These are phyloP conservation scores for Orthosia incerta DNA, from an alignment of 2,888 invertebrate species.

Conservation along the genomic window DNA sequence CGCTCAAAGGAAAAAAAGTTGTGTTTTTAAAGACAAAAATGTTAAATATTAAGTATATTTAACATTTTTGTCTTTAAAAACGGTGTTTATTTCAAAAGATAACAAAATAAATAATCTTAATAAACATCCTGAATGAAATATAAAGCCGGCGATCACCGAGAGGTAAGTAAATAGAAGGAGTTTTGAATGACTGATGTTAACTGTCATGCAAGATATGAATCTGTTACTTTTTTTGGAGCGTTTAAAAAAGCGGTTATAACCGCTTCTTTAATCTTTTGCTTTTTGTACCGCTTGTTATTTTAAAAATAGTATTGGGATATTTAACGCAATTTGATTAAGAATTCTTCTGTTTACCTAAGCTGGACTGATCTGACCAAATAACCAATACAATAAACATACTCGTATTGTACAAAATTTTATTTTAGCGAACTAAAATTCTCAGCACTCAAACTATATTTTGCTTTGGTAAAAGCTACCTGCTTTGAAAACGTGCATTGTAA, in stretches of 20 bases:
- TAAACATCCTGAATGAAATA: background rate
- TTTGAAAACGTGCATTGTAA: conserved; percentile 40
- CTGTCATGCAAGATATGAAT: background rate
- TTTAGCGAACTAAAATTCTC: conserved; percentile 24
- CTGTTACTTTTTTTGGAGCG: background rate
- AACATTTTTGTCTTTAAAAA: background rate
- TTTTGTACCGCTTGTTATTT: background rate
- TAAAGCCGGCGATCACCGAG: background rate
- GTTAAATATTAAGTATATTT: too few species aligned
- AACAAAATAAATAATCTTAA: background rate
- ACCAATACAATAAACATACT: conserved; percentile 16
- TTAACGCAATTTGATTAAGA: background rate
- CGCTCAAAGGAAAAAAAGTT: conserved; percentile 14
- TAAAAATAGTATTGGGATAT: background rate
- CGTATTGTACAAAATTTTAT: conserved; percentile 7
- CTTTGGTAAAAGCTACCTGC: conserved; percentile 43
- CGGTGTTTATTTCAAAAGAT: background rate
- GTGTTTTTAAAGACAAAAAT: too few species aligned
- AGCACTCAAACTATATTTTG: conserved; percentile 28
- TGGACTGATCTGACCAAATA: background rate
- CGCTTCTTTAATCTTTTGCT: too few species aligned
- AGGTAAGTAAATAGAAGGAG: background rate
- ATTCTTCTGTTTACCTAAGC: background rate
- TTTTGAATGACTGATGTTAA: background rate
- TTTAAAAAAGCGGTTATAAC: too few species aligned